Evolutionary conservation across 2,888 invertebrate species (phyloP).

Genomic region (Argynnis bischoffii): DNA sequence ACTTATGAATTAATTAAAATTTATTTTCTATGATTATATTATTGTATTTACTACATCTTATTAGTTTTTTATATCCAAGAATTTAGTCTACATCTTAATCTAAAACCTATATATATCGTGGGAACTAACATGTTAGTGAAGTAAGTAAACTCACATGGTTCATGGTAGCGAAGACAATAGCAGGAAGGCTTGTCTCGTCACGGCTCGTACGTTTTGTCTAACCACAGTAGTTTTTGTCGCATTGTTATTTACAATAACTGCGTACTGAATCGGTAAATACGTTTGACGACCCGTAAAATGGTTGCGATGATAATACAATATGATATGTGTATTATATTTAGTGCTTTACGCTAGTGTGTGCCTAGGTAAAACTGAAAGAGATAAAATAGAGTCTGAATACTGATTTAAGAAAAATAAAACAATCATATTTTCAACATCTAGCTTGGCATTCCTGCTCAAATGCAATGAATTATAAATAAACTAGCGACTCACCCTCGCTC

Average conservation of each 20-base stretch:
- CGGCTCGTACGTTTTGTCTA: conserved; percentile 52
- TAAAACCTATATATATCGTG: conserved; percentile 46
- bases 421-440: too few species aligned
- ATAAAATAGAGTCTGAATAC: too few species aligned
- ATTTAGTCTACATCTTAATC: conserved; percentile 6
- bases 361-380: too few species aligned
- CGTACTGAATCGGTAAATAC: conserved; percentile 50
- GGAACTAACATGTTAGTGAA: conserved; percentile 49
- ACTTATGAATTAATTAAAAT: too few species aligned
- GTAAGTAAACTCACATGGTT: conserved; percentile 49
- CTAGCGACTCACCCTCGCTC: too few species aligned
- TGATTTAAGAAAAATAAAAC: too few species aligned
- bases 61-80: not conserved
- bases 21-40: too few species aligned
- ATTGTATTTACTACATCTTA: too few species aligned
- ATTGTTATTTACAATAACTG: conserved; percentile 54
- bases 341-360: too few species aligned
- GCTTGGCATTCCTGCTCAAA: too few species aligned
- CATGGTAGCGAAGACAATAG: conserved; percentile 65
- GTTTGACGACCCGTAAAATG: conserved; percentile 46
- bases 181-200: conserved; percentile 69
- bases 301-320: conserved; percentile 6
- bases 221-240: conserved; percentile 47
- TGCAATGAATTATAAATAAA: too few species aligned
- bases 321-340: conserved; percentile 4